Conservation (phyloP, 2,797 vertebrate species). For the Lycodopsis pacificus region DNA sequence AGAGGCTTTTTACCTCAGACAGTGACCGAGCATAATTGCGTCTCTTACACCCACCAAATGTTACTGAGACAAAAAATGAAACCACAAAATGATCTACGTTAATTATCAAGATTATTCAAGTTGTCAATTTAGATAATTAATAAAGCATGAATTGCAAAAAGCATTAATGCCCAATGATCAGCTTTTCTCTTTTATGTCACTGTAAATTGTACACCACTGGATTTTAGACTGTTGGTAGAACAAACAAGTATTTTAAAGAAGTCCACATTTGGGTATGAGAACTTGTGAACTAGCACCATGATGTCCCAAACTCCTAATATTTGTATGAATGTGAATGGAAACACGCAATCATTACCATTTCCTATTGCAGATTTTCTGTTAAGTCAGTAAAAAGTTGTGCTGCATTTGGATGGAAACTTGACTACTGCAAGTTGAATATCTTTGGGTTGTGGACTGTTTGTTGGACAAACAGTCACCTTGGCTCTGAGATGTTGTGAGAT, state of each 20-base stretch:
- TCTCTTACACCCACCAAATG: slow-evolving; percentile 1
- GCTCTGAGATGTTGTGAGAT: background rate
- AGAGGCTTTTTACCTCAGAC: slow-evolving; percentile 22
- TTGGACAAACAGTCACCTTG: background rate
- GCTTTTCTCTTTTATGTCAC: background rate
- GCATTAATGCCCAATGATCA: background rate
- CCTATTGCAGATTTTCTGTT: background rate
- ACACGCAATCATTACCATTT: background rate
- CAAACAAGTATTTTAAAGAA: background rate
- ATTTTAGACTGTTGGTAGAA: background rate
- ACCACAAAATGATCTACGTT: background rate
- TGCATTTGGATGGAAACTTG: background rate
- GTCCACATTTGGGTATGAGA: too few relatives aligned
- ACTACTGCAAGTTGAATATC: background rate
- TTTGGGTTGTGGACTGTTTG: background rate
- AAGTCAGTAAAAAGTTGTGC: background rate
- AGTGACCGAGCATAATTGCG: slow-evolving; percentile 24
- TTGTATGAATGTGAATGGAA: background rate
- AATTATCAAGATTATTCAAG: background rate
- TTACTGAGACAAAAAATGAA: slow-evolving; percentile 1
- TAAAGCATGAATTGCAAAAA: background rate
- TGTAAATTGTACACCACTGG: background rate
- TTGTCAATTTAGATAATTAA: background rate
- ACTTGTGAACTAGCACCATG: too few relatives aligned
- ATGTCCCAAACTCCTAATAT: background rate